Base-by-base conservation (phyloP, 1,140 invertebrate species). In the Tetragnatha versicolor region DNA sequence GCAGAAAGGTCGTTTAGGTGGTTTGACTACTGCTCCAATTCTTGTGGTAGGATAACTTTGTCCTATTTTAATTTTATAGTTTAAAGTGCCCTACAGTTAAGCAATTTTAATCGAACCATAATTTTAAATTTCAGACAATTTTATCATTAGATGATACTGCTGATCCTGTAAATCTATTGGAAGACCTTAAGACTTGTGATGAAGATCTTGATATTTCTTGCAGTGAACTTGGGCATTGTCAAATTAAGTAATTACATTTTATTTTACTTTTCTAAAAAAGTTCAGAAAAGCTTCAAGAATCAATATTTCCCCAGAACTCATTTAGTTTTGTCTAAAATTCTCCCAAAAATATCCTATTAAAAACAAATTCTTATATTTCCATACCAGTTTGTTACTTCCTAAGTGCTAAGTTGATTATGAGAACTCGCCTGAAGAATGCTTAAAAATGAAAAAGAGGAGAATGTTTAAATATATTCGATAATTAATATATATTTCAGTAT, bases 1-100 rank as follows among this genome's bases (percentile, higher is more conserved):
- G 9, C 90, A 92, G 83, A 96, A 96, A 85, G 89, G 94, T 80
- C 90, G 89, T 39, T 83, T 95, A 17, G 93, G 93, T 73, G 53
- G 80, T 27, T 53, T 78, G 39, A 70, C 88, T 22, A 88, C 88
- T 42, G 89, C 93, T 2, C 94, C 94, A 27, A 91, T 94, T 85
- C 85, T 95, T 47, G 90, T 95, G 7, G 92, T 92, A 79, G 61
- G 72, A 81, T 82, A 95, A 42, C 86, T 95, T 68, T 27, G 29
- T 33, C 33, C 60, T 72, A 27, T 42, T 5, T 9, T 27, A 39
- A 37, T 25, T 35, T 33, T 7, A 29, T 69, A 37, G 10, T 20
- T 70, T 20, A 37, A 22, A 14, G n/a, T 3, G n/a, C 17, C 14
- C 14, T 22, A 4, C 20, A 22, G 5, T 37, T 49, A 20, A 47